Evolutionary conservation across 2,797 vertebrate genomes (phyloP), one percentile per base, ranked within the genome.

Genomic region (Apodemus agrarius): DNA sequence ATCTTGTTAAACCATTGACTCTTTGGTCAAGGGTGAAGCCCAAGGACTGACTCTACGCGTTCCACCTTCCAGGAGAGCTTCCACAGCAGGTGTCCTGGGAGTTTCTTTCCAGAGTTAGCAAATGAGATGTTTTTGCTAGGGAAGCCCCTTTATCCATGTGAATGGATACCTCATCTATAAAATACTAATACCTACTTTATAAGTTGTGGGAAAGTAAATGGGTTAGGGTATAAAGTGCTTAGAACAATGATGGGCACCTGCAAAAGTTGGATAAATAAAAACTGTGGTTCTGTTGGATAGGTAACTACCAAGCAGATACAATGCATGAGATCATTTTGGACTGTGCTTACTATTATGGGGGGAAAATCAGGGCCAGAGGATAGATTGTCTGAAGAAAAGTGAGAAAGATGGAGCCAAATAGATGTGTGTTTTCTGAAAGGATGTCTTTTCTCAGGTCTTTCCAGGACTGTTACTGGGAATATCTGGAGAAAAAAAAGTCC

Each of bases 371-470:
- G 37, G 31, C 46, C 34, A 19, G 37, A 29, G 40, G 19, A 40
- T n/a, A 88, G 49, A 96, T 26, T 94, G 29, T 49, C 12, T 57
- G 54, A 87, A 92, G 16, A 19, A 94, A 80, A 90, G 57, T 82
- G 24, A 81, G 46, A 61, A 74, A 81, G 63, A 29, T 13, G 63
- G 34, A 90, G 14, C 6, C 16, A 59, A 69, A 29, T 6, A 63
- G n/a, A 61, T 8, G 79, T 24, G 46, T 93, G 26, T 46, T 69
- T 67, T 72, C 80, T 76, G 46, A 49, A 57, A 21, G 84, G 43
- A 19, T 75, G n/a, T 1, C 61, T 59, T 86, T 92, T 92, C 76
- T 34, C 82, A 34, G 26, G 43, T 75, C 90, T 78, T 81, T 49
- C 75, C 59, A 52, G 76, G 89, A 37, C 26, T 24, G 63, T 49